Percentiles rank a stretch among this genome's conserved stretches.
phyloP scores from a whole-genome alignment of 1,140 invertebrate genomes.

The Stegodyphus dumicola region DNA sequence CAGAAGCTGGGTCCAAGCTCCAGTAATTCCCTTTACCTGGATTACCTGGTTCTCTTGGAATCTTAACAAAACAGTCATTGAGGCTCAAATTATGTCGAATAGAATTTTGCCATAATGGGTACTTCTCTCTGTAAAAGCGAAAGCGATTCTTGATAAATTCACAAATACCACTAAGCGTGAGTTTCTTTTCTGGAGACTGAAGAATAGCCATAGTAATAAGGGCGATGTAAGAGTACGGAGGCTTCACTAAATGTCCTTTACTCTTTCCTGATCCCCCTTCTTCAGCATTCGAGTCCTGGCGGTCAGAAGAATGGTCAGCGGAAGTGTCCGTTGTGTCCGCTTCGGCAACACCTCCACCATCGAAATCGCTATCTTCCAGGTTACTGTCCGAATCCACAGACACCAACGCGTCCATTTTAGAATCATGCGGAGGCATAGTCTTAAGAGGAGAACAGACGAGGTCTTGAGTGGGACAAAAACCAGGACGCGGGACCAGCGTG shows the following conservation, averaged over 20 bases:
- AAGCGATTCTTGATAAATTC: slow-evolving; percentile 95
- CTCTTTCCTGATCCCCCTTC: background rate
- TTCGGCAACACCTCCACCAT: slow-evolving; percentile 44
- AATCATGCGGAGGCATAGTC: slow-evolving; percentile 15
- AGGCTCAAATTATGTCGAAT: slow-evolving; percentile 97
- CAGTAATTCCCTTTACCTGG: slow-evolving; percentile 99
- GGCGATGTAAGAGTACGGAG: slow-evolving; percentile 75
- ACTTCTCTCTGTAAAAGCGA: slow-evolving; percentile 95
- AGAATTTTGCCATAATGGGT: slow-evolving; percentile 96
- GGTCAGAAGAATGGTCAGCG: slow-evolving; percentile 1
- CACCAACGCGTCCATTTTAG: slow-evolving; percentile 25
- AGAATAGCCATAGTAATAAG: slow-evolving; percentile 76
- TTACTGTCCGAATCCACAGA: slow-evolving; percentile 54
- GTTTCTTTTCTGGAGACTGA: slow-evolving; percentile 70
- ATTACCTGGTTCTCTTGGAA: slow-evolving; percentile 96
- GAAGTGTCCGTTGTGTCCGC: slow-evolving; percentile 46
- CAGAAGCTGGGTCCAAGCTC: slow-evolving; percentile 95
- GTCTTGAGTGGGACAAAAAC: slow-evolving; percentile 24
- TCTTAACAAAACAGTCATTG: slow-evolving; percentile 99
- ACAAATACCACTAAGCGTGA: slow-evolving; percentile 73
- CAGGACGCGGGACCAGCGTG: slow-evolving; percentile 10
- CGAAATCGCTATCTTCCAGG: slow-evolving; percentile 43
- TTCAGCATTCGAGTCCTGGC: slow-evolving; percentile 1
- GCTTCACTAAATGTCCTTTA: slow-evolving; percentile 68
- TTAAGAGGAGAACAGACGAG: slow-evolving; percentile 18